A percentile compares a stretch with the other conserved stretches of the same genome.
Conservation (phyloP, 2,888 invertebrate genomes). For the Laothoe populi region DNA sequence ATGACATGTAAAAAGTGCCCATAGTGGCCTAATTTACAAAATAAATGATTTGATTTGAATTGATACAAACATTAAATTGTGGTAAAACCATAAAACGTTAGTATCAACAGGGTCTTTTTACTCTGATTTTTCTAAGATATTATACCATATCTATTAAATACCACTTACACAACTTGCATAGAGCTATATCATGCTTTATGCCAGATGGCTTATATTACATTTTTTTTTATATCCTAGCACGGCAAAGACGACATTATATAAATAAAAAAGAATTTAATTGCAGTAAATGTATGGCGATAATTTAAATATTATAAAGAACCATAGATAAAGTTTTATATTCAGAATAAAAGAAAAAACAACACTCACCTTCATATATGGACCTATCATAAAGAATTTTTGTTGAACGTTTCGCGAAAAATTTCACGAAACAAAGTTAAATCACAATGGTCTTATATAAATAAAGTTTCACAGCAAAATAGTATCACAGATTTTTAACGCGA, state of each 20-base stretch:
- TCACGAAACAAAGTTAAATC: conserved; percentile 72
- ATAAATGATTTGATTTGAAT: too few species aligned
- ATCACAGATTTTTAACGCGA: conserved; percentile 73
- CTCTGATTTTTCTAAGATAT: too few species aligned
- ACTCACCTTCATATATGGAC: conserved; percentile 84
- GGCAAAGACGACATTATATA: too few species aligned
- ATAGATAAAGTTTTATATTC: too few species aligned
- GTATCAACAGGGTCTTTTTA: too few species aligned
- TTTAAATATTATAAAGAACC: too few species aligned
- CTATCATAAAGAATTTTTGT: conserved; percentile 82
- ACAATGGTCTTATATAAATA: conserved; percentile 48
- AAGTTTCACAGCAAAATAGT: conserved; percentile 69
- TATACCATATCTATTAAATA: too few species aligned
- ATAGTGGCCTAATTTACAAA: too few species aligned
- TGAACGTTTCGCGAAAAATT: conserved; percentile 76
- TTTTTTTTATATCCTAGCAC: background rate
- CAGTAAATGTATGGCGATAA: too few species aligned
- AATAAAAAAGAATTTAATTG: too few species aligned
- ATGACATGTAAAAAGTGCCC: too few species aligned
- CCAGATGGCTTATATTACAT: background rate
- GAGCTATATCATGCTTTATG: background rate
- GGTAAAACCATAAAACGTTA: background rate
- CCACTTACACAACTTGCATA: too few species aligned
- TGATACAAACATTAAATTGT: background rate
- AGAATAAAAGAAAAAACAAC: conserved; percentile 42